A percentile compares a stretch with the other conserved stretches of the same genome.
These are phyloP conservation scores for Tipula unca DNA, from an alignment of 2,888 invertebrate genomes.

Conservation along the genomic window DNA sequence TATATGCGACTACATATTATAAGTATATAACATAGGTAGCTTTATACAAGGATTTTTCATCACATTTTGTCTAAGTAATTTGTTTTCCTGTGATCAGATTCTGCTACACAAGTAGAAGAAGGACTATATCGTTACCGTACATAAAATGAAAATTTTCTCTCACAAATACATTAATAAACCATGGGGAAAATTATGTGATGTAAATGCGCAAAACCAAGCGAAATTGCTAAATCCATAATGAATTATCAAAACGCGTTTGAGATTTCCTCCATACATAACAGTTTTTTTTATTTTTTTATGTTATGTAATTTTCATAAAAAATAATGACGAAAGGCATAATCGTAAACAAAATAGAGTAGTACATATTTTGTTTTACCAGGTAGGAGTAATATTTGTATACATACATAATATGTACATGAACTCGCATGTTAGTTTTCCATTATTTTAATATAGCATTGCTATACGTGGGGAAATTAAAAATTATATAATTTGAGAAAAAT, in stretches of 20 bases:
- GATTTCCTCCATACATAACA: not conserved
- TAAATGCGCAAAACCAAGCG: not conserved
- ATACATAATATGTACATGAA: too few relatives aligned
- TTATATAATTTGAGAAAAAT: not conserved
- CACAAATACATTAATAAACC: not conserved
- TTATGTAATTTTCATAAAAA: not conserved
- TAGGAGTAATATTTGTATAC: not conserved
- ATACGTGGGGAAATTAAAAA: not conserved
- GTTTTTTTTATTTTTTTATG: not conserved
- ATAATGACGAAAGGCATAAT: not conserved
- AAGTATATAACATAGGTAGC: too few relatives aligned
- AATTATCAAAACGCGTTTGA: not conserved
- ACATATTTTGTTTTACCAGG: not conserved
- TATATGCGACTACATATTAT: not conserved
- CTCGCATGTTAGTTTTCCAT: not conserved
- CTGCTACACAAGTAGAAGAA: not conserved
- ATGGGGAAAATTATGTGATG: not conserved
- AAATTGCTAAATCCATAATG: not conserved
- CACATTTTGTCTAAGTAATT: not conserved
- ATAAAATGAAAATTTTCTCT: not conserved
- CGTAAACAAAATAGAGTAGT: not conserved
- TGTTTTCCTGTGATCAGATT: not conserved
- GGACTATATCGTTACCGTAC: not conserved
- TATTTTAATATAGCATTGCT: not conserved
- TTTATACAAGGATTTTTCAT: not conserved